phyloP scores from a whole-genome alignment of 1,140 invertebrate species.

The Lepidurus apus region DNA sequence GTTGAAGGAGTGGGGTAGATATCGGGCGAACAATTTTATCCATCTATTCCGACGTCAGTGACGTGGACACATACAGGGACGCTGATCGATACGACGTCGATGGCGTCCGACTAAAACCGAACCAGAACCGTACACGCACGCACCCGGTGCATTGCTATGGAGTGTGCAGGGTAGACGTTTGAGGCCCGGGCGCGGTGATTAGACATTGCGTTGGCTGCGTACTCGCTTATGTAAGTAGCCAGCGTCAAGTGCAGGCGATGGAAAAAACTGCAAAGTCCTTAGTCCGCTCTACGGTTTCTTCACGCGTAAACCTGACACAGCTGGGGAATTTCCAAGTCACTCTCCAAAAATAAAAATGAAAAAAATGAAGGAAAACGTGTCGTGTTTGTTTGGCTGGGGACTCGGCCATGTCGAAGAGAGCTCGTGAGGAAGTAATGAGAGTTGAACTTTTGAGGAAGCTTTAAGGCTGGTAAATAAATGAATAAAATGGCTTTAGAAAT shows the following conservation, averaged over 20 bases:
- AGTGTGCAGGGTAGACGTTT: background rate
- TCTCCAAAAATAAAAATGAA: background rate
- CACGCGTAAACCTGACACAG: no score
- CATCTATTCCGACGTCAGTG: background rate
- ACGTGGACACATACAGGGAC: conserved; percentile 17
- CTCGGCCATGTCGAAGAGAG: background rate
- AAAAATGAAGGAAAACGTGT: background rate
- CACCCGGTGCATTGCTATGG: background rate
- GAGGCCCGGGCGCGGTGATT: background rate
- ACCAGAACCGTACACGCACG: conserved; percentile 20
- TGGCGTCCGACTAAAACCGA: conserved; percentile 11
- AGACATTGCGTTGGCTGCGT: background rate
- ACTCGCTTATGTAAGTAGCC: no score
- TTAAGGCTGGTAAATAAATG: background rate
- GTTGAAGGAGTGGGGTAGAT: background rate
- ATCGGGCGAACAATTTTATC: background rate
- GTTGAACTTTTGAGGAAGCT: background rate
- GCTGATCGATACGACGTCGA: conserved; percentile 18
- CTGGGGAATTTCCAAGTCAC: background rate
- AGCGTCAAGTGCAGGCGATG: no score
- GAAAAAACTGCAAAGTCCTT: no score
- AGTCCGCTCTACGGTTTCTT: no score
- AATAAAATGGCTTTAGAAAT: conserved; percentile 6
- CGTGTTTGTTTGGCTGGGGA: background rate
- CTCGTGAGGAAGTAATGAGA: background rate